Evolutionary conservation across 2,888 invertebrate species (phyloP), one percentile per base, ranked within the genome.

Genomic region (Rotaria macrura): DNA sequence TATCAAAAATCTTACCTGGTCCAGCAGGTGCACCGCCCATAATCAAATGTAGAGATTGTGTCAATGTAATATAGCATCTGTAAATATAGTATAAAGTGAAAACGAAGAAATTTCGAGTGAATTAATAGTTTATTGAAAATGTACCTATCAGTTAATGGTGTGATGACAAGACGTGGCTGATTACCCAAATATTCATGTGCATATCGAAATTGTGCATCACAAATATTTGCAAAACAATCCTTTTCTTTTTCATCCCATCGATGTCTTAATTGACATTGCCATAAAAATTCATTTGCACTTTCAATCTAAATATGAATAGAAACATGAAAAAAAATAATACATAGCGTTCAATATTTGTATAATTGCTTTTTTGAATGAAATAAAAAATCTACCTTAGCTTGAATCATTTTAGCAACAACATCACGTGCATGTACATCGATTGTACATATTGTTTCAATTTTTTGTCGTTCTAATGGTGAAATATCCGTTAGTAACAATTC

Each of bases 401-500:
- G 94, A 88, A 97, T 96, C 91, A 97, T 93, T 92, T 96, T 96
- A 87, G 94, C 93, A 25, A 97, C 96, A 38, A 97, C 96, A 91
- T 97, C 97, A 87, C 97, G 92, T 2, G 97, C 96, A 91, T 97
- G 97, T 23, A 97, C 97, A 90, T 86, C 86, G 83, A 86, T 86
- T 0, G 97, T 97, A 91, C 97, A 97, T 90, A 97, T 96, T 0
- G 97, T 97, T 96, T 97, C 97, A 88, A 97, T 95, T 92, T 97
- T 97, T 91, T 97, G 97, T 83, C 97, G 93, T 91, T 97, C 96
- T 89, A 95, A 95, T 89, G 94, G 94, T 85, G 93, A 94, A 86
- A 97, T 92, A 89, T 96, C 95, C 38, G 96, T 96, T 88, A 97
- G 93, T 87, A 97, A 92, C 88, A 96, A 92, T 2, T 94, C 94